phyloP scores from a whole-genome alignment of 2,888 invertebrate species.

The Tromatobia lineatoria region DNA sequence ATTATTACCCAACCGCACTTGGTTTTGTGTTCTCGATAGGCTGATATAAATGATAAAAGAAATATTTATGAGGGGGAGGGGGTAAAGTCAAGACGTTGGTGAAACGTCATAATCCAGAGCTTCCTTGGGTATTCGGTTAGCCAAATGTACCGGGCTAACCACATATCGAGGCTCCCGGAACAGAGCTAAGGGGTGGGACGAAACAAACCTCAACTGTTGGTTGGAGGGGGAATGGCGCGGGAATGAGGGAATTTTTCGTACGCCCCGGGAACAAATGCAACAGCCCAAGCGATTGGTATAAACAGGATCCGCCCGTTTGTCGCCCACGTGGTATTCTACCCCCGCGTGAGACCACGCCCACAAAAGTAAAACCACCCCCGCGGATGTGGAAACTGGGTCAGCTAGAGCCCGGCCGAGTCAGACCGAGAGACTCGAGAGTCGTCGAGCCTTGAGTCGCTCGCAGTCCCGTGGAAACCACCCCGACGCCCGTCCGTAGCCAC shows the following conservation, averaged over 20 bases:
- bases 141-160: slow-evolving; percentile 63
- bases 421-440: slow-evolving; percentile 71
- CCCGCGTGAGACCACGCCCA: slow-evolving; percentile 67
- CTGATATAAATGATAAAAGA: slow-evolving; percentile 13
- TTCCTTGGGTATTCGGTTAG: slow-evolving; percentile 55
- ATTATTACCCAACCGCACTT: not conserved
- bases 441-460: slow-evolving; percentile 74
- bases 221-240: not conserved
- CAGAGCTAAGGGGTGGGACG: not conserved
- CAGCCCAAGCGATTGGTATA: slow-evolving; percentile 72
- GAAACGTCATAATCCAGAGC: slow-evolving; percentile 52
- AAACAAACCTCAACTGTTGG: slow-evolving; percentile 1
- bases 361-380: slow-evolving; percentile 76
- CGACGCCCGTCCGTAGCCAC: slow-evolving; percentile 80
- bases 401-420: slow-evolving; percentile 71
- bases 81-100: slow-evolving; percentile 41
- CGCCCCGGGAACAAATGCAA: slow-evolving; percentile 13
- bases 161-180: slow-evolving; percentile 32
- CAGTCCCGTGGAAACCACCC: slow-evolving; percentile 84
- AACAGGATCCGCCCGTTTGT: slow-evolving; percentile 76
- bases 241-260: not conserved
- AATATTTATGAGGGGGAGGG: slow-evolving; percentile 30
- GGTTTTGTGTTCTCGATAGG: not conserved
- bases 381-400: slow-evolving; percentile 80
- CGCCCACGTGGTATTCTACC: slow-evolving; percentile 69